Conservation (phyloP, 1,140 invertebrate species). For the Brachionus rotundiformis region DNA sequence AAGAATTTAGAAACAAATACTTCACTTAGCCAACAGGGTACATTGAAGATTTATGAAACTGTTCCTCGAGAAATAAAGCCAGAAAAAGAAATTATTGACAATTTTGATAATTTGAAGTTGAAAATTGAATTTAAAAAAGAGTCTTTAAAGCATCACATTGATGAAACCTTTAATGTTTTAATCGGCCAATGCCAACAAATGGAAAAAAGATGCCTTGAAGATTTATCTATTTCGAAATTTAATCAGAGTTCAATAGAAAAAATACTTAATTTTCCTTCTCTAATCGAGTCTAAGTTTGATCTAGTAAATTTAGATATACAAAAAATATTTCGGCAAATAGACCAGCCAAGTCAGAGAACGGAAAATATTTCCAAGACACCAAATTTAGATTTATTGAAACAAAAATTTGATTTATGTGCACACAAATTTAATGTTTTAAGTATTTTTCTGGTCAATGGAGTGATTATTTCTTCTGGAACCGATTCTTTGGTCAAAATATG, state of each 20-base stretch:
- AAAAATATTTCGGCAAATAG: not conserved
- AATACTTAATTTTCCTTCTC: not conserved
- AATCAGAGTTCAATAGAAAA: not conserved
- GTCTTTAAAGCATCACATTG: not conserved
- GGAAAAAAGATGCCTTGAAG: not conserved
- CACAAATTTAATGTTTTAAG: slow-evolving; percentile 1
- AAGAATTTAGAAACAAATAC: not conserved
- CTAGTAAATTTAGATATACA: not conserved
- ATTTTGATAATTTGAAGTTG: not conserved
- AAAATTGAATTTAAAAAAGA: slow-evolving; percentile 31
- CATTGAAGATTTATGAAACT: not conserved
- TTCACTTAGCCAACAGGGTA: not conserved
- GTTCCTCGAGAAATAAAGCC: too few relatives aligned
- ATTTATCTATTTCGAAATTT: not conserved
- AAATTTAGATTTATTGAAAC: not conserved
- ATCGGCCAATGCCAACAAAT: not conserved
- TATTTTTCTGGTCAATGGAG: not conserved
- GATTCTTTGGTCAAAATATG: not conserved
- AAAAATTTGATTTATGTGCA: not conserved
- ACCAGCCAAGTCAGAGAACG: too few relatives aligned
- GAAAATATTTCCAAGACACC: not conserved
- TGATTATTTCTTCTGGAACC: not conserved
- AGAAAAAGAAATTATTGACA: not conserved
- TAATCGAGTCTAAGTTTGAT: not conserved
- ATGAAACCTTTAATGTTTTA: not conserved